Evolutionary conservation across 1,140 invertebrate genomes (phyloP).

Genomic region (Pseudomyrmex gracilis): DNA sequence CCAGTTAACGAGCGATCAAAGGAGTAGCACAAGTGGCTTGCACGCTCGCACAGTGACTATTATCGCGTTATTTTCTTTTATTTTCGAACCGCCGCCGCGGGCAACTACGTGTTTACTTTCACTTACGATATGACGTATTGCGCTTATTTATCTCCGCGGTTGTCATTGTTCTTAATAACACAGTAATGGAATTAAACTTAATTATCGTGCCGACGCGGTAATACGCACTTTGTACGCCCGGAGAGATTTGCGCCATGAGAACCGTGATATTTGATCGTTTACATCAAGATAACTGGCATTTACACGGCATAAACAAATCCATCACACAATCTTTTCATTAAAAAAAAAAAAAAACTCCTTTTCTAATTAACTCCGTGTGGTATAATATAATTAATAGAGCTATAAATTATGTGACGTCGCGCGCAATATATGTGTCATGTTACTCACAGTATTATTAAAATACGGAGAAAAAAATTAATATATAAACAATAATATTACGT

Average conservation of each 20-base stretch:
- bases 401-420: not conserved
- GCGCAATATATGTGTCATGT: not conserved
- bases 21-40: constrained; percentile 38
- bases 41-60: constrained; percentile 35
- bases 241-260: not conserved
- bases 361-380: constrained; percentile 18
- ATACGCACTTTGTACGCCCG: constrained; percentile 11
- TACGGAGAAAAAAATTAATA: not conserved
- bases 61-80: constrained; percentile 52
- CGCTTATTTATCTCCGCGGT: constrained; percentile 45
- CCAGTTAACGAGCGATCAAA: constrained; percentile 52
- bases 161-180: constrained; percentile 57
- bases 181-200: constrained; percentile 51
- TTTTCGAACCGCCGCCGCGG: constrained; percentile 39
- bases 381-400: constrained; percentile 14
- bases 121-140: constrained; percentile 50
- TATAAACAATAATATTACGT: not conserved
- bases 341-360: constrained; percentile 6
- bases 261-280: constrained; percentile 16
- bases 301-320: constrained; percentile 21
- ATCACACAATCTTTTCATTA: not conserved
- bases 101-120: constrained; percentile 47
- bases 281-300: constrained; percentile 34
- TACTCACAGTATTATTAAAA: constrained; percentile 1
- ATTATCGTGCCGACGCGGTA: constrained; percentile 33